A percentile compares a stretch with the other conserved stretches of the same genome.
Evolutionary conservation across 2,113 vertebrate genomes (phyloP).

Genomic region (Rhea americana): DNA sequence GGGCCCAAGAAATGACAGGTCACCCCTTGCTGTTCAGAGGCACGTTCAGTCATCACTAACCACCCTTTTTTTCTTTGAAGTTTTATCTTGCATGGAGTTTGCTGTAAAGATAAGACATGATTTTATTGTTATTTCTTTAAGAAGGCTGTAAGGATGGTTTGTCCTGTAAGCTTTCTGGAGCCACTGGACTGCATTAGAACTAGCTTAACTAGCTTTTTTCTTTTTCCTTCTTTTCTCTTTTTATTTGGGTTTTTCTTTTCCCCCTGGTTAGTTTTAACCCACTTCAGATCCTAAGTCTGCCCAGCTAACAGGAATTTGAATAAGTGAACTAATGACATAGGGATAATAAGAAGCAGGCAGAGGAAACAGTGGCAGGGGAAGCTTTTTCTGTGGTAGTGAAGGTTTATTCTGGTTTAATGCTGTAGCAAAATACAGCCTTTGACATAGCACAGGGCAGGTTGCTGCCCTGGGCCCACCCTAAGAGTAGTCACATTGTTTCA

Average conservation of each 20-base stretch:
- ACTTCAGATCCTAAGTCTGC: background rate
- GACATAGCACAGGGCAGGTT: background rate
- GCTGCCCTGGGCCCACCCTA: background rate
- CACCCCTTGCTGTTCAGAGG: background rate
- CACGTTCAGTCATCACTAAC: background rate
- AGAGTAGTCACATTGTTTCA: background rate
- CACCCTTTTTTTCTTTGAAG: background rate
- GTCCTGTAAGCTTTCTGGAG: background rate
- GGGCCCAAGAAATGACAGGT: conserved; percentile 11
- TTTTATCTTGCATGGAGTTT: background rate
- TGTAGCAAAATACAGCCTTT: background rate
- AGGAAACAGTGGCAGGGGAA: background rate
- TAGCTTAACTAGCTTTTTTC: background rate
- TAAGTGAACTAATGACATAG: conserved; percentile 9
- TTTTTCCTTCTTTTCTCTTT: background rate
- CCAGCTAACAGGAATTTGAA: background rate
- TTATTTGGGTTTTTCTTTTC: background rate
- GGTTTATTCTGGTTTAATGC: background rate
- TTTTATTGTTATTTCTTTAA: background rate
- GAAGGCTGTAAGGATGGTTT: background rate
- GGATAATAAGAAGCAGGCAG: background rate
- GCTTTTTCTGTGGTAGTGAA: background rate
- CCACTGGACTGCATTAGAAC: background rate
- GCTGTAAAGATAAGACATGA: background rate
- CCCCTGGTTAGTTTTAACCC: background rate